Percentiles rank a stretch among this genome's conserved stretches.
phyloP scores from a whole-genome alignment of 2,888 invertebrate genomes.

The Hirtodrosophila trivittata region DNA sequence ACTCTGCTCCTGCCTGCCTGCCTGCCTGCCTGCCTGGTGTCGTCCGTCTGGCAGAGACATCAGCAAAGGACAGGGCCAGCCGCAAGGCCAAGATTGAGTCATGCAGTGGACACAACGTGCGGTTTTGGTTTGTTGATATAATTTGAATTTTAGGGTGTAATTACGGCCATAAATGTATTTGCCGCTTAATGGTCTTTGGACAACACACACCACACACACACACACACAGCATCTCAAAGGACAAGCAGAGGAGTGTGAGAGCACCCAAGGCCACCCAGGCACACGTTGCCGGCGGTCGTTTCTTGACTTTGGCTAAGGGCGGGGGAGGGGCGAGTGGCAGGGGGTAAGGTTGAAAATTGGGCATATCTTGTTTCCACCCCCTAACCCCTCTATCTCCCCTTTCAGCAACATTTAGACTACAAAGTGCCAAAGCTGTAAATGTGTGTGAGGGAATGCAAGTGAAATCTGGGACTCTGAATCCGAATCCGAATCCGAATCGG shows the following conservation, averaged over 20 bases:
- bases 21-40: constrained; percentile 1
- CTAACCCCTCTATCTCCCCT: too few relatives aligned
- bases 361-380: constrained; percentile 34
- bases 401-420: constrained; percentile 41
- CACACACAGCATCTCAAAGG: constrained; percentile 17
- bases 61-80: constrained; percentile 40
- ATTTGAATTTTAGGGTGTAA: constrained; percentile 82
- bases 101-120: constrained; percentile 75
- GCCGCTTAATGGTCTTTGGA: constrained; percentile 67
- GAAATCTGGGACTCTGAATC: constrained; percentile 1
- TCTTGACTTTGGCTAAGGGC: constrained; percentile 6
- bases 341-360: too few relatives aligned
- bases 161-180: constrained; percentile 82
- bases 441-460: constrained; percentile 40
- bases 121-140: constrained; percentile 81
- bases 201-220: constrained; percentile 41
- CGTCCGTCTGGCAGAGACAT: constrained; percentile 42
- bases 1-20: neutral
- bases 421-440: constrained; percentile 77
- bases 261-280: constrained; percentile 52
- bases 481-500: too few relatives aligned
- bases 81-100: constrained; percentile 75
- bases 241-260: neutral
- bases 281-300: constrained; percentile 7
- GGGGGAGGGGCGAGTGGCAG: too few relatives aligned